Evolutionary conservation across 1,140 invertebrate genomes (phyloP), one percentile per base, ranked within the genome.

Genomic region (Drosophila varians): DNA sequence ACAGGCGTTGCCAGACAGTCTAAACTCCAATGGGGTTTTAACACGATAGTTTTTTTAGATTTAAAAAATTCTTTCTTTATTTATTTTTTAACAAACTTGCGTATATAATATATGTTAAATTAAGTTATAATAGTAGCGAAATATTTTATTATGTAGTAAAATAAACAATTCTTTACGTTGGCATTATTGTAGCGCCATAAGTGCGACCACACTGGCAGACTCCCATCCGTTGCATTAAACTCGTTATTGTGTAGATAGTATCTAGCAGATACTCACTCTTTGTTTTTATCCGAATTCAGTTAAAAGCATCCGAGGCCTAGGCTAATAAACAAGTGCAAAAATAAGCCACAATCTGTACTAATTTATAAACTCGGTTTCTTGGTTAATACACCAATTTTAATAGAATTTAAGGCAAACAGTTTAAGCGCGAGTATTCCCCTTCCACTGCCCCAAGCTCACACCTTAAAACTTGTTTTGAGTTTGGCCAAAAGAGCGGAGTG

Each of bases 391-490:
- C 19, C 14, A 4, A 62, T 18, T 19, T 18, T 9, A 14, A 45
- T 31, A 16, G n/a, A 38, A 38, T 14, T 4, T 19, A 23, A 36
- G 16, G 21, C 28, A 11, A 34, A 18, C 19, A n/a, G 12, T 47
- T 61, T 28, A 40, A 61, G 18, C 28, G 6, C 16, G 16, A 28
- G 21, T 47, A 21, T 25, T 0, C 14, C 52, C 52, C 52, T 14
- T 28, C 16, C 52, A 43, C 23, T 38, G 2, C 11, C 16, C 38
- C 16, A 48, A 61, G 55, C 42, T 58, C 60, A 64, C 60, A 64
- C 60, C 60, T 58, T 21, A 61, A 48, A 64, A 64, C 60, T 47
- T 47, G 60, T 64, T 64, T 64, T 61, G 16, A 61, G 60, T 62
- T 58, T 60, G 19, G 36, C 55, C 28, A 61, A 18, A 43, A 19